Evolutionary conservation across 2,113 vertebrate genomes (phyloP).

Genomic region (Corythoichthys intestinalis): DNA sequence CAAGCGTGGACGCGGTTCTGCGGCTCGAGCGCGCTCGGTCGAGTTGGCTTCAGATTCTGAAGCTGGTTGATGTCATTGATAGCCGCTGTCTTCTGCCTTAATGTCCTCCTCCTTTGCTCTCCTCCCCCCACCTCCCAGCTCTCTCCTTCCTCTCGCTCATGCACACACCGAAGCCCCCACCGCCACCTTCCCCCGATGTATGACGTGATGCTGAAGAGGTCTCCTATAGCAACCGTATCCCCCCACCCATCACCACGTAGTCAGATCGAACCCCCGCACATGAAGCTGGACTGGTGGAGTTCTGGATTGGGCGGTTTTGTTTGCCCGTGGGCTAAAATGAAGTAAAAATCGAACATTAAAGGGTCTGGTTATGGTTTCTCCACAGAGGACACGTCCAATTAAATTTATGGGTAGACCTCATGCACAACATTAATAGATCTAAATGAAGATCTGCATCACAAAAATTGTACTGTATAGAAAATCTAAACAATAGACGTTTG

Average conservation of each 20-base stretch:
- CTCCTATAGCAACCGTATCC: conserved; percentile 72
- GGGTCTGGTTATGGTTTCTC: too few relatives aligned
- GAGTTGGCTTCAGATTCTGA: conserved; percentile 55
- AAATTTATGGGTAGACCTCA: too few relatives aligned
- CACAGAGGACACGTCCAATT: too few relatives aligned
- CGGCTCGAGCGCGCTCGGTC: conserved; percentile 50
- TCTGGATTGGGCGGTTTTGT: too few relatives aligned
- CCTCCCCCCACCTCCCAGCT: conserved; percentile 10
- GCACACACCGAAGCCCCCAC: conserved; percentile 37
- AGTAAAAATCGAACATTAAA: too few relatives aligned
- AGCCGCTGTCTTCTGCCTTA: conserved; percentile 63
- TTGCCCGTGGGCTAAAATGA: too few relatives aligned
- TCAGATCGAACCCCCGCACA: conserved; percentile 33
- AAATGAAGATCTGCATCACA: too few relatives aligned
- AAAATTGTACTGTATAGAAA: too few relatives aligned
- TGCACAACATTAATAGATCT: too few relatives aligned
- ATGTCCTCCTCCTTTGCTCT: conserved; percentile 54
- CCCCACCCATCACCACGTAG: conserved; percentile 34
- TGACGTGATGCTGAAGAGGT: conserved; percentile 70
- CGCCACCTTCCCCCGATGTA: conserved; percentile 29
- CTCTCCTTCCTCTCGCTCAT: conserved; percentile 11
- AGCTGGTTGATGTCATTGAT: conserved; percentile 66
- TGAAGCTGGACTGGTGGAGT: conserved; percentile 41
- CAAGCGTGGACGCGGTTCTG: conserved; percentile 45
- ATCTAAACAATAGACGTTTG: too few relatives aligned